phyloP scores from a whole-genome alignment of 2,888 invertebrate genomes.

The Mantis religiosa region DNA sequence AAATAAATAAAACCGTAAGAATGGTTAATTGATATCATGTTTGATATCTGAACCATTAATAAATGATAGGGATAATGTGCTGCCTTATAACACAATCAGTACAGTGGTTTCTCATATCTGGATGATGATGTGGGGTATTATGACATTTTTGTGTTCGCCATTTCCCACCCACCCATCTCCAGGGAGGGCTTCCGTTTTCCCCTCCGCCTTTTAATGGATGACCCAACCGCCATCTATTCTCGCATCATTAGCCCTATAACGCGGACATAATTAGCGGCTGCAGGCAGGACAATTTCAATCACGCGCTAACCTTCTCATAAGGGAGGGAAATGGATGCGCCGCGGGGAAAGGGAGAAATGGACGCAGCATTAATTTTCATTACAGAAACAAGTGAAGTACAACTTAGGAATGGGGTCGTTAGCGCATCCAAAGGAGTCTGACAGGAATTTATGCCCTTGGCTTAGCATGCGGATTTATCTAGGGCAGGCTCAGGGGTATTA shows the following conservation, averaged over 20 bases:
- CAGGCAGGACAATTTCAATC: neutral
- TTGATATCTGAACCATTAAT: too few species aligned
- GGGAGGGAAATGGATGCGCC: neutral
- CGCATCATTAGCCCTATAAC: neutral
- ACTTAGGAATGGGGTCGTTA: neutral
- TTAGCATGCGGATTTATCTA: neutral
- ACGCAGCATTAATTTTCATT: neutral
- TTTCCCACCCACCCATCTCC: neutral
- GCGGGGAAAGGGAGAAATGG: neutral
- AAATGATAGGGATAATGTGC: too few species aligned
- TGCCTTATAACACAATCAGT: too few species aligned
- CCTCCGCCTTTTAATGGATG: neutral
- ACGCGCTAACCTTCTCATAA: neutral
- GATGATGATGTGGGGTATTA: neutral
- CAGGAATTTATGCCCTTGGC: neutral
- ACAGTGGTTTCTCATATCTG: neutral
- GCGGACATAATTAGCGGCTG: neutral
- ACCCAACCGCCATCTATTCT: neutral
- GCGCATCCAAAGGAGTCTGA: neutral
- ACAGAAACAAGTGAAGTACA: neutral
- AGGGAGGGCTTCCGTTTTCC: neutral
- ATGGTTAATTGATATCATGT: too few species aligned
- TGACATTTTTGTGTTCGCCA: neutral
- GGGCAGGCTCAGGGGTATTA: neutral
- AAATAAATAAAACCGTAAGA: too few species aligned